phyloP scores from a whole-genome alignment of 2,113 vertebrate genomes.

The Phaethon lepturus region DNA sequence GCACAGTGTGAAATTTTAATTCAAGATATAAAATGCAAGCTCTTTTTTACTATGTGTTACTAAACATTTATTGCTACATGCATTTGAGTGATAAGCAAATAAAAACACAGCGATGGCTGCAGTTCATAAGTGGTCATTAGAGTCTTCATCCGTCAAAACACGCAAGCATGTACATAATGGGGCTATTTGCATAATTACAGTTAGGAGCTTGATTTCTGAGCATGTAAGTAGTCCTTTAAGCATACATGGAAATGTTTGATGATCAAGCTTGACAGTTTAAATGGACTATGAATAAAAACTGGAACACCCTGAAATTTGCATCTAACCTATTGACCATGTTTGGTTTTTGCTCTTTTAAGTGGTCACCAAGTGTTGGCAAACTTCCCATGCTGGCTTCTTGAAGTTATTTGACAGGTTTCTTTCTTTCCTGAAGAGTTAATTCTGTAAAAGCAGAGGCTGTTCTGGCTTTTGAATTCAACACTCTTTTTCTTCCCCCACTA shows the following conservation, averaged over 20 bases:
- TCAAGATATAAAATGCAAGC: not conserved
- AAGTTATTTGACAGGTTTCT: not conserved
- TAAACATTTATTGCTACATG: conserved; percentile 38
- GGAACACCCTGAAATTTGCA: not conserved
- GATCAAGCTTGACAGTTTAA: not conserved
- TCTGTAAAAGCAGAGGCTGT: not conserved
- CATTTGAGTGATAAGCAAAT: conserved; percentile 25
- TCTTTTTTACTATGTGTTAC: conserved; percentile 15
- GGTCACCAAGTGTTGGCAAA: accelerated
- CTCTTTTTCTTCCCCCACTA: not conserved
- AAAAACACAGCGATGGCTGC: not conserved
- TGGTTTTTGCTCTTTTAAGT: not conserved
- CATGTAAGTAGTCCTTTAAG: not conserved
- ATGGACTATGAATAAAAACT: not conserved
- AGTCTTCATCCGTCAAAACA: not conserved
- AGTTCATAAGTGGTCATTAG: not conserved
- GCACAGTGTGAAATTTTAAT: not conserved
- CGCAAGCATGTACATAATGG: not conserved
- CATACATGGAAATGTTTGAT: not conserved
- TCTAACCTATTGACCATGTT: accelerated
- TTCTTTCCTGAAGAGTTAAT: not conserved
- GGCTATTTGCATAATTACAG: not conserved
- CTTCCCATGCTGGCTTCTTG: accelerated
- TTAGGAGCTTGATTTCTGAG: conserved; percentile 25
- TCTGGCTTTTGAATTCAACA: not conserved